These are phyloP conservation scores for Harpalus rubripes DNA, from an alignment of 2,888 invertebrate species.

Conservation along the genomic window DNA sequence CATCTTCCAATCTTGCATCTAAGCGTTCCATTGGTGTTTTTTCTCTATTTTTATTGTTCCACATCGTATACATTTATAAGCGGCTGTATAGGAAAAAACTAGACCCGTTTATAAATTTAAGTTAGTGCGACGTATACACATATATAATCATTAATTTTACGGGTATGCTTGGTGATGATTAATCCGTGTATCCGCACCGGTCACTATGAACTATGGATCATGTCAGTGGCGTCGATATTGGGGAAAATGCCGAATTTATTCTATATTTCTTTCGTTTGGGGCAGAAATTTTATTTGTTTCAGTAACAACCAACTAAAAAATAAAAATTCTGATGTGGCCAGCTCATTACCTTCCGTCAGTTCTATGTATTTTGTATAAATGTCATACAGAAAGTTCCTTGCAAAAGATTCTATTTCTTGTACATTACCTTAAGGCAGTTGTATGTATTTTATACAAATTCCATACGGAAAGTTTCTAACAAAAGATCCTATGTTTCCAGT, in stretches of 20 bases:
- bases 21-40: conserved; percentile 37
- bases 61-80: conserved; percentile 53
- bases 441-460: too few relatives aligned
- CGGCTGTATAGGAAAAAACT: conserved; percentile 57
- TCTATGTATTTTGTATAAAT: too few relatives aligned
- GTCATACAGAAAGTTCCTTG: too few relatives aligned
- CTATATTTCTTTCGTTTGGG: too few relatives aligned
- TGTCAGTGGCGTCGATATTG: conserved; percentile 1
- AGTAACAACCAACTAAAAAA: too few relatives aligned
- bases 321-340: too few relatives aligned
- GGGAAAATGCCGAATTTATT: not conserved
- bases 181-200: conserved; percentile 47
- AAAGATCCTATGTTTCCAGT: too few relatives aligned
- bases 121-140: conserved; percentile 63
- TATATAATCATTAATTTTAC: conserved; percentile 66
- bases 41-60: conserved; percentile 56
- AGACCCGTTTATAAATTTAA: conserved; percentile 61
- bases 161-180: conserved; percentile 55
- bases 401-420: too few relatives aligned
- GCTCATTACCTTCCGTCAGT: too few relatives aligned
- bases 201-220: conserved; percentile 10
- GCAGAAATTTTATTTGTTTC: too few relatives aligned
- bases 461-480: too few relatives aligned
- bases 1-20: conserved; percentile 23
- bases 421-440: too few relatives aligned